Evolutionary conservation across 2,888 invertebrate genomes (phyloP), one percentile per base, ranked within the genome.

Genomic region (Eupithecia subfuscata): DNA sequence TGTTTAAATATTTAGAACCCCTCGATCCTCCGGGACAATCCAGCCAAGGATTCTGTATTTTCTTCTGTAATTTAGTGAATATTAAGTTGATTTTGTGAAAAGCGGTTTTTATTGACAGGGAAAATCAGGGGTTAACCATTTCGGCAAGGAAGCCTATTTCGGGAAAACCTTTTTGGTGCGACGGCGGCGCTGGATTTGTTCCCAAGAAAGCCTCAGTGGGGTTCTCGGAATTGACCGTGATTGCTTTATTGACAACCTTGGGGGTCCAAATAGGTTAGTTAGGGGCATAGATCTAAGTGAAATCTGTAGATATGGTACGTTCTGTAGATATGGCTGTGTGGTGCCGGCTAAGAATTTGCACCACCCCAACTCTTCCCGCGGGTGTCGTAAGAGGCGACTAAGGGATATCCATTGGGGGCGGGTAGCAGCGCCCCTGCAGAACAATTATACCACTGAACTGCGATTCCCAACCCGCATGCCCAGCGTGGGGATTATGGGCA

Each of bases 61-160:
- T 64, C 64, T 9, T 34, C 64, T 8, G 34, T 34, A 30, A 34
- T 34, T 64, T 34, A 64, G 34, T 64, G 64, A 64, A 64, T 64
- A 64, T 64, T 64, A 9, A 64, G 34, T 64, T 8, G 64, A 64
- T 64, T 64, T 30, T 64, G 64, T 18, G 64, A 34, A 64, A 64
- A 67, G 18, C 65, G 40, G 65, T 67, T 67, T 67, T 22, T 67
- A 40, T 67, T 67, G 65, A 67, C 65, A 67, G 65, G 65, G 5
- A 67, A 67, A 67, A 67, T 67, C 65, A 67, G 65, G 22, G 65
- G 65, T 40, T 67, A 67, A n/a, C 65, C 65, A 37, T 67, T n/a
- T 37, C n/a, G 5, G 40, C 37, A n/a, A 37, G 12, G n/a, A 34
- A 67, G n/a, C 40, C 65, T 40, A 67, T 67, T 67, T 67, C 12